A percentile compares a stretch with the other conserved stretches of the same genome.
Evolutionary conservation across 2,113 vertebrate genomes (phyloP).

Genomic region (Mirounga angustirostris): DNA sequence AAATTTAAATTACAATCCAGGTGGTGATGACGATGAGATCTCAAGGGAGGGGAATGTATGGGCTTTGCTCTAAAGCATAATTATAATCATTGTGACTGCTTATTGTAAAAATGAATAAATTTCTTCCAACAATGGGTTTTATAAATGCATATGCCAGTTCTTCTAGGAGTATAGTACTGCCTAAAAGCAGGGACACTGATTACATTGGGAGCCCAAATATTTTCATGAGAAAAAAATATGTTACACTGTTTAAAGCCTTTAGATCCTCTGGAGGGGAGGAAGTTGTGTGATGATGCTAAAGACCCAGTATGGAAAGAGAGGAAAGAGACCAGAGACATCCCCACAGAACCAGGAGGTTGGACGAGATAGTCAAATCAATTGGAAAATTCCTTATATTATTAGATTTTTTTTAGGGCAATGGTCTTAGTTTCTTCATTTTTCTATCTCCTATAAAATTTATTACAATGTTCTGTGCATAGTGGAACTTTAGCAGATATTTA

Average conservation of each 20-base stretch:
- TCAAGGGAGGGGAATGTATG: background rate
- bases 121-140: background rate
- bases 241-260: background rate
- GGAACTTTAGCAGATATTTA: background rate
- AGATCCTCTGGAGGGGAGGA: background rate
- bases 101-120: constrained; percentile 36
- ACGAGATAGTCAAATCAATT: background rate
- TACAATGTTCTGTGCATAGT: background rate
- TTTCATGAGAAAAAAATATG: background rate
- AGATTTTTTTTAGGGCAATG: background rate
- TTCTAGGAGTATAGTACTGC: background rate
- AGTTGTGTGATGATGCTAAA: background rate
- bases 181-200: background rate
- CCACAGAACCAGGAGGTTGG: background rate
- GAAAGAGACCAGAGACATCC: background rate
- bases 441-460: background rate
- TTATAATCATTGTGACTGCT: background rate
- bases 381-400: background rate
- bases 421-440: background rate
- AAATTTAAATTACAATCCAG: background rate
- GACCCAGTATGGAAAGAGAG: background rate
- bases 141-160: background rate
- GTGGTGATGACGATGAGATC: background rate
- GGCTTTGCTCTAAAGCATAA: background rate
- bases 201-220: background rate